A percentile compares a stretch with the other conserved stretches of the same genome.
phyloP scores from a whole-genome alignment of 2,888 invertebrate species.

The Andrena chrysosceles region DNA sequence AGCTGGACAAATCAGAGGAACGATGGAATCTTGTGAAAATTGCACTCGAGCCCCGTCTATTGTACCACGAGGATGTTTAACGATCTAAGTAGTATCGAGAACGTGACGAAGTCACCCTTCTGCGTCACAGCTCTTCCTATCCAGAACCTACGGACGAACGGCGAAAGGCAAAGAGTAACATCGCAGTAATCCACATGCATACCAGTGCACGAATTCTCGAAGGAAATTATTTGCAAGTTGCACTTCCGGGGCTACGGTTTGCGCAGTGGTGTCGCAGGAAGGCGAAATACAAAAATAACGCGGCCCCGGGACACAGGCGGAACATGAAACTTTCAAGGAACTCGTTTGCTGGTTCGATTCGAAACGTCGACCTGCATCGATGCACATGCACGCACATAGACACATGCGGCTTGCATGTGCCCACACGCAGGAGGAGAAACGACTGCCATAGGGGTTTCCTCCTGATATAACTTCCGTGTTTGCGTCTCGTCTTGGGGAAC shows the following conservation, averaged over 20 bases:
- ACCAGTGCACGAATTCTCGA: conserved; percentile 24
- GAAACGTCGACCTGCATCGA: conserved; percentile 46
- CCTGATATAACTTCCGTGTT: conserved; percentile 19
- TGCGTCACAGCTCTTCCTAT: neutral
- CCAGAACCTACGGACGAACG: neutral
- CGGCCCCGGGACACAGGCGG: conserved; percentile 41
- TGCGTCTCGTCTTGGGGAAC: neutral
- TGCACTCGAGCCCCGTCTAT: neutral
- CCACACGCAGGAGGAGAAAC: conserved; percentile 13
- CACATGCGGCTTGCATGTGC: neutral
- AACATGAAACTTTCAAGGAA: conserved; percentile 68
- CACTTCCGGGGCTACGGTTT: neutral
- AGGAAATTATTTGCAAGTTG: conserved; percentile 38
- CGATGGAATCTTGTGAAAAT: neutral
- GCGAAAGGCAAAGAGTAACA: neutral
- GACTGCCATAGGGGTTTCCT: conserved; percentile 11
- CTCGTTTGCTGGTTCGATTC: conserved; percentile 64
- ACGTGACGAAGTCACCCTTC: too few relatives aligned
- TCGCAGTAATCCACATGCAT: neutral
- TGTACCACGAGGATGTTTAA: neutral
- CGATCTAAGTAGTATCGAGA: neutral
- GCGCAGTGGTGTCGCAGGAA: neutral
- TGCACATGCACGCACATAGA: conserved; percentile 2
- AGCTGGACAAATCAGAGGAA: neutral
- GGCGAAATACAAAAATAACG: conserved; percentile 58